Evolutionary conservation across 2,113 vertebrate genomes (phyloP), one percentile per base, ranked within the genome.

Genomic region (Ceuthmochares aereus): DNA sequence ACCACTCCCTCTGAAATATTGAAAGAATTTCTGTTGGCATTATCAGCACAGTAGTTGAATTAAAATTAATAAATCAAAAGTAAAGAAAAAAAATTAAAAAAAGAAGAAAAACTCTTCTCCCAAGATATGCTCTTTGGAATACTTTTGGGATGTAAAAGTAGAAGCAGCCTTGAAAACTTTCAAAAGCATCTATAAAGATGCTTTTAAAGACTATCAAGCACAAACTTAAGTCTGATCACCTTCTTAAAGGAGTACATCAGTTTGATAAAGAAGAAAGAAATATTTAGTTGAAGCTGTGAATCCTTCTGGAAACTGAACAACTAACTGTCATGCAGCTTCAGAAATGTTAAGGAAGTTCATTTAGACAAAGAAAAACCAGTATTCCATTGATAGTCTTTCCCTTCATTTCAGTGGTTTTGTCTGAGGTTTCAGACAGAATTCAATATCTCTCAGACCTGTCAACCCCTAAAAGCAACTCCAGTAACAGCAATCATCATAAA

Each of bases 401-500:
- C 54, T 91, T 91, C 58, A 37, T 94, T 84, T 66, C 78, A 70
- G 32, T 37, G 42, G 15, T 76, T 93, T 83, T 83, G 20, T 76
- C 84, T 87, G 87, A 91, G 51, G 42, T 63, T 80, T 88, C 93
- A 89, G 51, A 67, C 37, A 58, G 59, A 77, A 67, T 49, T 43
- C 27, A 36, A 26, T 40, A 21, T 82, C 47, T 90, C 56, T 89
- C 51, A 96, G 40, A 79, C n/a, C 62, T 93, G 70, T 69, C 91
- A 95, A 56, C 45, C 32, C 54, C 59, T 66, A 85, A 84, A 94
- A 82, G 67, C 29, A 85, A 66, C 37, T 91, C 25, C 42, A 63
- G 12, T 83, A 84, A 77, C 78, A 93, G 42, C 22, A 87, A 69
- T 85, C n/a, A 76, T 64, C 70, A 91, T 76, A 89, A 87, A 79